A percentile compares a stretch with the other conserved stretches of the same genome.
Evolutionary conservation across 35 echinoderm and acorn worm species (phyloP).

Genomic region (Stichopus chloronotus): DNA sequence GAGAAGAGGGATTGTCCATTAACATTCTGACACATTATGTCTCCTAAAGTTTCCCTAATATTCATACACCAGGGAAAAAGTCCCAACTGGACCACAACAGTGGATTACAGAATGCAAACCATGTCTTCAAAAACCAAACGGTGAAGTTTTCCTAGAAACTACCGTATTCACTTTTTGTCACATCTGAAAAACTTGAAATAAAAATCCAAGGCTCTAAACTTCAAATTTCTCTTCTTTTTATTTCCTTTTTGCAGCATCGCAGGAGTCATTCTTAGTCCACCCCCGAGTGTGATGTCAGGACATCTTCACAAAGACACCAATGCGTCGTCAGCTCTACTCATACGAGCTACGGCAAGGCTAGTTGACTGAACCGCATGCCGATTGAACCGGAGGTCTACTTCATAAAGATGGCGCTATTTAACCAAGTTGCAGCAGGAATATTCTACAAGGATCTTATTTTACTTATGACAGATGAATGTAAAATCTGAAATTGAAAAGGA

Average conservation of each 20-base stretch:
- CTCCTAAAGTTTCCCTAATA: too few relatives aligned
- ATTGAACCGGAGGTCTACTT: background rate
- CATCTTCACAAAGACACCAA: conserved; percentile 72
- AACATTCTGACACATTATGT: too few relatives aligned
- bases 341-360: conserved; percentile 66
- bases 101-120: too few relatives aligned
- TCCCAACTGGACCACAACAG: too few relatives aligned
- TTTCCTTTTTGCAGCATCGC: conserved; percentile 69
- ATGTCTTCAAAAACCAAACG: too few relatives aligned
- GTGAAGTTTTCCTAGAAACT: too few relatives aligned
- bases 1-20: too few relatives aligned
- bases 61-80: too few relatives aligned
- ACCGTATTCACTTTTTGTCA: too few relatives aligned
- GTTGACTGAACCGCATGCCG: conserved; percentile 46
- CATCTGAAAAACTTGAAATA: too few relatives aligned
- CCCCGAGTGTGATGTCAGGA: conserved; percentile 60
- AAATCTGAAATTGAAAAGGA: too few relatives aligned
- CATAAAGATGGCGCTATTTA: background rate
- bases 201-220: too few relatives aligned
- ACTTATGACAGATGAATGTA: conserved; percentile 31
- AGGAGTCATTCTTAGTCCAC: conserved; percentile 76
- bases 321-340: conserved; percentile 72
- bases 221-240: background rate
- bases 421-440: background rate
- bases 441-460: background rate